A percentile compares a stretch with the other conserved stretches of the same genome.
These are phyloP conservation scores for Condylostylus longicornis DNA, from an alignment of 1,140 invertebrate species.

Conservation along the genomic window DNA sequence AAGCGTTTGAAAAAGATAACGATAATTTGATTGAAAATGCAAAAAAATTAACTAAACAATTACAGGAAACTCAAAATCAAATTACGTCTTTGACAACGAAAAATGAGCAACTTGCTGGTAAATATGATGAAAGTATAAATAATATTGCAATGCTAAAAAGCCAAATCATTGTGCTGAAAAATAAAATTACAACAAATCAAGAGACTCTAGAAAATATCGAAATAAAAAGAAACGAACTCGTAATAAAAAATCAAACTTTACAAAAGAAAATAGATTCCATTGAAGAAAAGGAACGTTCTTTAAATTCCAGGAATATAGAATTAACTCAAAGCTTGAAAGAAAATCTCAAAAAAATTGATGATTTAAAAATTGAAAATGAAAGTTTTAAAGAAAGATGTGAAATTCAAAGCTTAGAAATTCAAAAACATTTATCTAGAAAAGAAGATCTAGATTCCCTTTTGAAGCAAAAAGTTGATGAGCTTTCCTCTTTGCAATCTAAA, in stretches of 20 bases:
- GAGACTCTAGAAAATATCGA: conserved; percentile 3
- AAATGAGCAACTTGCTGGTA: too few species aligned
- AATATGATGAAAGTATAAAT: too few species aligned
- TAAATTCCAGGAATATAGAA: background rate
- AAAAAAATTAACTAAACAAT: conserved; percentile 1
- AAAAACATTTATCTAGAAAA: too few species aligned
- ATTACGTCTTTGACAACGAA: background rate
- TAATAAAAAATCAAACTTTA: conserved; percentile 5
- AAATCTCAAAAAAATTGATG: conserved; percentile 10
- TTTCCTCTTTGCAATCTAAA: too few species aligned
- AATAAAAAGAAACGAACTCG: background rate
- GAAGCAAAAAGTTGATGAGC: too few species aligned
- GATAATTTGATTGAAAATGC: background rate
- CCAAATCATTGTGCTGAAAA: too few species aligned
- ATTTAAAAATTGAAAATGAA: too few species aligned
- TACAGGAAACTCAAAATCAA: conserved; percentile 3
- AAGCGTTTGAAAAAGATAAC: background rate
- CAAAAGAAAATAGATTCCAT: conserved; percentile 5
- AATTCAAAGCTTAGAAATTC: too few species aligned
- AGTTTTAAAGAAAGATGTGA: too few species aligned
- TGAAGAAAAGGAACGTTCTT: conserved; percentile 5
- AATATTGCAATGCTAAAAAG: too few species aligned
- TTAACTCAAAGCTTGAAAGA: conserved; percentile 2
- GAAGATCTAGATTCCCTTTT: too few species aligned
- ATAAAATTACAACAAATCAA: too few species aligned